Conservation (phyloP, 2,113 vertebrate genomes). For the Atractosteus spatula region DNA sequence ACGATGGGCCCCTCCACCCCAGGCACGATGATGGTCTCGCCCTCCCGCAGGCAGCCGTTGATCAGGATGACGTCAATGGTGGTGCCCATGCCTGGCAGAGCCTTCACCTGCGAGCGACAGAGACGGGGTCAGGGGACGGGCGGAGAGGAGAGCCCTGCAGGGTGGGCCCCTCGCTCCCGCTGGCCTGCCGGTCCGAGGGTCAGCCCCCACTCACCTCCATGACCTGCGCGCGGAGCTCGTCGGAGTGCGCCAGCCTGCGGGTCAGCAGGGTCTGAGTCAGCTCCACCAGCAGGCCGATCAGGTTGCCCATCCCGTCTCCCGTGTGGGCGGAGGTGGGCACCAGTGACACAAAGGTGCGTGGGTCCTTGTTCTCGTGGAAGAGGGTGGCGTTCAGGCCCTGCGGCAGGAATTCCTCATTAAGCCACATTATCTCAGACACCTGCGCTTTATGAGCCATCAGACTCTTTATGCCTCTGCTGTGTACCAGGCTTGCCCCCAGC, state of each 20-base stretch:
- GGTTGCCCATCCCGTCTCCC: constrained; percentile 95
- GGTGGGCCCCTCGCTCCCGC: background rate
- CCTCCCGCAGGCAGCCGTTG: constrained; percentile 85
- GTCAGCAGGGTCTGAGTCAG: constrained; percentile 93
- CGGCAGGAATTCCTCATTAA: background rate
- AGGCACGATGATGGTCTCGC: constrained; percentile 92
- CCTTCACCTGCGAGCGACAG: constrained; percentile 79
- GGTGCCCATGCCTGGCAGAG: constrained; percentile 95
- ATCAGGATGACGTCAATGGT: constrained; percentile 97
- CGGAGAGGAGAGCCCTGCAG: background rate
- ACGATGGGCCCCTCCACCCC: constrained; percentile 96
- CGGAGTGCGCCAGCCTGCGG: constrained; percentile 85
- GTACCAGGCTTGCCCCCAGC: no score
- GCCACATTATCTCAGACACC: no score
- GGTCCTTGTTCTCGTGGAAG: constrained; percentile 95
- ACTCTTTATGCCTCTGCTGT: no score
- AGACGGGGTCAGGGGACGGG: background rate
- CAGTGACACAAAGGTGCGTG: constrained; percentile 91
- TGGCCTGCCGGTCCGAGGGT: no score
- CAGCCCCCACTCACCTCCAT: constrained; percentile 81
- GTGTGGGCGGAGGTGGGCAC: constrained; percentile 96
- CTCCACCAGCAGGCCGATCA: constrained; percentile 89
- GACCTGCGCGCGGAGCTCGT: constrained; percentile 93
- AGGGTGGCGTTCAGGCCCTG: constrained; percentile 93
- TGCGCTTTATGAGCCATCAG: no score